phyloP scores from a whole-genome alignment of 2,888 invertebrate genomes.

The Agrenia bidenticulata region DNA sequence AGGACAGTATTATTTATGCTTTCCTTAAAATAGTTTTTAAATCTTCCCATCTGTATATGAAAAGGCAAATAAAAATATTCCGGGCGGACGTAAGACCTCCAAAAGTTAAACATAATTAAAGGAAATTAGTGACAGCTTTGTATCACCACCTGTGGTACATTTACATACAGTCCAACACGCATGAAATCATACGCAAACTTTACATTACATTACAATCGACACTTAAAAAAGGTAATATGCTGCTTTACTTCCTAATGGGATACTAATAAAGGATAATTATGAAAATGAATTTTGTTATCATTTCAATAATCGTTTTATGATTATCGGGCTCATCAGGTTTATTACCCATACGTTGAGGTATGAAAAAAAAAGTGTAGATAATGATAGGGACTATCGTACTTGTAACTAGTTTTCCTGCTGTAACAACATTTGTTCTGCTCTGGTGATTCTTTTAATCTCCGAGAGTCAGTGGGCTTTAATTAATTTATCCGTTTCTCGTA shows the following conservation, averaged over 20 bases:
- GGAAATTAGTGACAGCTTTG: constrained; percentile 21
- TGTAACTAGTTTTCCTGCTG: not conserved
- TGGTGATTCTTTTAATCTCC: not conserved
- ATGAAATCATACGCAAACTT: too few species aligned
- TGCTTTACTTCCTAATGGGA: too few species aligned
- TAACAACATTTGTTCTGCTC: too few species aligned
- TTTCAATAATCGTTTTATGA: constrained; percentile 7
- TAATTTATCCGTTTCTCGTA: constrained; percentile 9
- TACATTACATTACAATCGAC: too few species aligned
- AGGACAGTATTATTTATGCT: too few species aligned
- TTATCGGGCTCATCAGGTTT: not conserved
- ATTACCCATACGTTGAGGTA: not conserved
- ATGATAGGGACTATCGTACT: constrained; percentile 3
- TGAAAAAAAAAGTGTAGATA: not conserved
- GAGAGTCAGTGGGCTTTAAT: constrained; percentile 1
- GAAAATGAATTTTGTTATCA: not conserved
- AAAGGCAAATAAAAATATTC: too few species aligned
- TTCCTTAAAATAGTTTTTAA: not conserved
- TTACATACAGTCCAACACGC: too few species aligned
- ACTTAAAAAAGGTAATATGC: too few species aligned
- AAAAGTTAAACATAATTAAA: constrained; percentile 3
- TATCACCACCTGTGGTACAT: not conserved
- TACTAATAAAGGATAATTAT: too few species aligned
- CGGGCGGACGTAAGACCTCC: too few species aligned
- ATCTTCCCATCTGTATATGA: too few species aligned